Base-by-base conservation (phyloP, 2,113 vertebrate genomes). In the Prochilodus magdalenae region DNA sequence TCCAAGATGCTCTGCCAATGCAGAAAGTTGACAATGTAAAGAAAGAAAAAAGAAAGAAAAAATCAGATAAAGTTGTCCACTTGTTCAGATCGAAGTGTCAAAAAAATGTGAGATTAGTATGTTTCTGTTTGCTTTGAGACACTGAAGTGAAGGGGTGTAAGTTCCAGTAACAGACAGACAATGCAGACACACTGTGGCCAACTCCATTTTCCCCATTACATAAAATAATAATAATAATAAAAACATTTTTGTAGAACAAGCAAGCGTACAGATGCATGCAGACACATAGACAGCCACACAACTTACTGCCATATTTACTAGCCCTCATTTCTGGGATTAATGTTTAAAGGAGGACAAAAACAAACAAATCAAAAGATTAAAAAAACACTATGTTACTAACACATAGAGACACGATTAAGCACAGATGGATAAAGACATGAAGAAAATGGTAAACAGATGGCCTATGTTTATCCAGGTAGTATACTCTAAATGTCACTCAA, bases 1-100 rank as follows among this genome's bases (percentile, higher is more conserved):
- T 97, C 96, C 97, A 95, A 98, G 97, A 95, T 98, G 96, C 95
- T 96, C 97, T 99, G 97, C 96, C 94, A 96, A 95, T 95, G 92
- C 95, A 95, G 95, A 97, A 96, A 94, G 95, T 93, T 92, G 95
- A 94, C 86, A 91, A 89, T 91, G 88, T 90, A 91, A 92, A 89
- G 92, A 88, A 86, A 93, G 87, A 92, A 89, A 86, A 85, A 81
- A 79, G 82, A 85, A 81, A 79, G 82, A 85, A 91, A 89, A 88
- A 89, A 79, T 91, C 83, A 91, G 90, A 89, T 84, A 83, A 84
- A 86, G 90, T 89, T 87, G 90, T 92, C 89, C 78, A 86, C 66
- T 90, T 85, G 91, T 93, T 90, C 87, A 92, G 90, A 70, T 87
- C 88, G 87, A 85, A 90, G 89, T 88, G 90, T 90, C 83, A 73